phyloP scores from a whole-genome alignment of 2,113 vertebrate species.

The Tyto alba region DNA sequence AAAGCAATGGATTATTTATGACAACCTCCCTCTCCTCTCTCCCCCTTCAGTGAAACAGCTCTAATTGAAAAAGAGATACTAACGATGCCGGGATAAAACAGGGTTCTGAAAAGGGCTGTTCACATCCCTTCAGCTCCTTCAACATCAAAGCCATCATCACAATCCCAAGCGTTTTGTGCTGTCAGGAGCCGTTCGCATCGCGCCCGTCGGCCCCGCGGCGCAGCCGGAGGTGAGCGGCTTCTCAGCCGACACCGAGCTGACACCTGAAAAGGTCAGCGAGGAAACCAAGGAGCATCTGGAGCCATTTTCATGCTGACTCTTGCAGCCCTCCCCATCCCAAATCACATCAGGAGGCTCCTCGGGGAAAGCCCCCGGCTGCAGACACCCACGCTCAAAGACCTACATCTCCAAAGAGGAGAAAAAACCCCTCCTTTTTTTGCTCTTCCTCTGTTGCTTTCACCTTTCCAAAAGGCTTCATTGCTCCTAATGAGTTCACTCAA shows the following conservation, averaged over 20 bases:
- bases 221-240: not conserved
- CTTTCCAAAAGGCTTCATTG: not conserved
- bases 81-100: not conserved
- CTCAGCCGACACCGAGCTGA: not conserved
- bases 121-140: not conserved
- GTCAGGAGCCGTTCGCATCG: not conserved
- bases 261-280: not conserved
- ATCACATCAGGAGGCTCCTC: not conserved
- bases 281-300: not conserved
- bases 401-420: not conserved
- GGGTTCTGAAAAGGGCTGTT: not conserved
- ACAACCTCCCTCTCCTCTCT: not conserved
- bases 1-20: not conserved
- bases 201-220: not conserved
- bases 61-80: not conserved
- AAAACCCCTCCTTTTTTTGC: fast-evolving
- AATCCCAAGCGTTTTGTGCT: not conserved
- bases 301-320: not conserved
- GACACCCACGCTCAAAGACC: not conserved
- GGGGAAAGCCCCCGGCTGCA: fast-evolving
- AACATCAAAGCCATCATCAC: not conserved
- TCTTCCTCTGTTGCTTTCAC: not conserved
- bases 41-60: not conserved
- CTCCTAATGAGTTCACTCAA: not conserved
- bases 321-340: not conserved